phyloP scores from a whole-genome alignment of 2,888 invertebrate genomes.

The Micropterix aruncella region DNA sequence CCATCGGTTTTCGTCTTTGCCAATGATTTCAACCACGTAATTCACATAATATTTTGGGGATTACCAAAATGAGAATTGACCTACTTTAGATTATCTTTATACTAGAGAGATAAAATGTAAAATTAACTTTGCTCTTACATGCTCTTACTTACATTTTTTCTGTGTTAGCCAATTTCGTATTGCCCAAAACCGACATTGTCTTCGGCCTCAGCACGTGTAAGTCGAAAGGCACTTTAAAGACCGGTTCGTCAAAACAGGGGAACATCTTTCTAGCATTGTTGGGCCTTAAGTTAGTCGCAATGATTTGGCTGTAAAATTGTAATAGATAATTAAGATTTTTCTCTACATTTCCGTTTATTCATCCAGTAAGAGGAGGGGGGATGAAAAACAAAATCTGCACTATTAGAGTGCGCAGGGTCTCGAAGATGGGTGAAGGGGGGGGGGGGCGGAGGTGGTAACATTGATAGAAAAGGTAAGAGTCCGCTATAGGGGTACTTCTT shows the following conservation, averaged over 20 bases:
- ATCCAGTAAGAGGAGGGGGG: not conserved
- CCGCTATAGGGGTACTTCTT: too few species aligned
- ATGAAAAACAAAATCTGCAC: constrained; percentile 2
- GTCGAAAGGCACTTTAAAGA: constrained; percentile 56
- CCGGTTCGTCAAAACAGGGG: constrained; percentile 72
- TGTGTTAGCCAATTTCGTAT: constrained; percentile 42
- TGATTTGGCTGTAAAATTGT: constrained; percentile 32
- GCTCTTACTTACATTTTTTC: constrained; percentile 42
- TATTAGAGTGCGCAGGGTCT: not conserved
- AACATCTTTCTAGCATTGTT: constrained; percentile 64
- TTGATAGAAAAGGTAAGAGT: too few species aligned
- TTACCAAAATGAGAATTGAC: too few species aligned
- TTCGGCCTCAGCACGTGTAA: constrained; percentile 46
- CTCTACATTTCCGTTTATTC: not conserved
- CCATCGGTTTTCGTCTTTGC: too few species aligned
- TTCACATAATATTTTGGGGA: too few species aligned
- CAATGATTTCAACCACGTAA: too few species aligned
- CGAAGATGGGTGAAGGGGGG: too few species aligned
- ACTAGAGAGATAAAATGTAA: too few species aligned
- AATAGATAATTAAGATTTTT: constrained; percentile 3
- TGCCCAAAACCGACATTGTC: constrained; percentile 44
- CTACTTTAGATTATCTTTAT: too few species aligned
- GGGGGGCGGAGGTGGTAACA: too few species aligned
- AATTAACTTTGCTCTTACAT: too few species aligned
- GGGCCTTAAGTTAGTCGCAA: constrained; percentile 54